Percentiles rank a stretch among this genome's conserved stretches.
These are phyloP conservation scores for Cheirogaleus major DNA, from an alignment of 2,797 vertebrate genomes.

Conservation along the genomic window DNA sequence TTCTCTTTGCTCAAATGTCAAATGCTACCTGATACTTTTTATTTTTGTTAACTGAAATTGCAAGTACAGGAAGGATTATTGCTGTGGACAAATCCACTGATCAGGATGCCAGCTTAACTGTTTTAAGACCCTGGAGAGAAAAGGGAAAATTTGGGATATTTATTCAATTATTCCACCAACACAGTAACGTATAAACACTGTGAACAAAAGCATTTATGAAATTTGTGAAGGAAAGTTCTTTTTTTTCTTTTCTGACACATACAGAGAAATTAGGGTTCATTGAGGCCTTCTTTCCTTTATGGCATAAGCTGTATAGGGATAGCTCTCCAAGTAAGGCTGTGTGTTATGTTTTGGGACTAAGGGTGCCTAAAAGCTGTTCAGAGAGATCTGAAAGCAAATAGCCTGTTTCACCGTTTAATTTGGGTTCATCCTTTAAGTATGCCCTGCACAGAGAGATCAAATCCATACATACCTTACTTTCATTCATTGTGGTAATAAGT, in stretches of 20 bases:
- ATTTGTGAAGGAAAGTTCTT: not conserved
- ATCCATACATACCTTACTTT: not conserved
- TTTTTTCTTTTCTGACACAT: not conserved
- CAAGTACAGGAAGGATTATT: slow-evolving; percentile 46
- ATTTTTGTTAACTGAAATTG: slow-evolving; percentile 55
- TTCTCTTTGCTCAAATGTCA: slow-evolving; percentile 66
- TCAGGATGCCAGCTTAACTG: slow-evolving; percentile 24
- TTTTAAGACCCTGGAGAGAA: not conserved
- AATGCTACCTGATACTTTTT: slow-evolving; percentile 58
- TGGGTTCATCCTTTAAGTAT: not conserved
- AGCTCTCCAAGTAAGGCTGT: not conserved
- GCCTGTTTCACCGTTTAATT: not conserved
- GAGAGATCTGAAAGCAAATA: not conserved
- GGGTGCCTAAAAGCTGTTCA: no score
- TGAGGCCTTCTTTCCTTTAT: not conserved
- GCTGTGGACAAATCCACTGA: slow-evolving; percentile 42
- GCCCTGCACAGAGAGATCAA: not conserved
- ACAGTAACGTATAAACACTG: not conserved
- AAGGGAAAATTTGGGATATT: not conserved
- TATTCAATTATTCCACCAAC: not conserved
- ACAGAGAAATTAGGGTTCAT: not conserved
- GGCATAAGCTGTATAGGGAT: fast-evolving
- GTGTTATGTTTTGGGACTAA: no score
- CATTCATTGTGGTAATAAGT: not conserved
- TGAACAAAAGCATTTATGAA: not conserved